Evolutionary conservation across 2,113 vertebrate genomes (phyloP).

Genomic region (Apodemus sylvaticus): DNA sequence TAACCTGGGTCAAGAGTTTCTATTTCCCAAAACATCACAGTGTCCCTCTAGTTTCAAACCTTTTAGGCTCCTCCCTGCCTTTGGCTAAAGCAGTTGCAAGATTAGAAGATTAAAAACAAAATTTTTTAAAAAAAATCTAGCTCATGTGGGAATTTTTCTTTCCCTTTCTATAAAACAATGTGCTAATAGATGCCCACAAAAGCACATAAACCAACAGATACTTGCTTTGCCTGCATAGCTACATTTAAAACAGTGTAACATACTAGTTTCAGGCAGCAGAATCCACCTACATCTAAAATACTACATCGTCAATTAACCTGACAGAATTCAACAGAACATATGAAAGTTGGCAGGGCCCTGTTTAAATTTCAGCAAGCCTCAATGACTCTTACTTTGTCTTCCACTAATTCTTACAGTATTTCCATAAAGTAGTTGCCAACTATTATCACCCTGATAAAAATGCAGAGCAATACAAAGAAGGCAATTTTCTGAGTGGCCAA

Average conservation of each 20-base stretch:
- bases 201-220: background rate
- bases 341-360: background rate
- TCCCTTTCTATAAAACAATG: constrained; percentile 41
- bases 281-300: constrained; percentile 40
- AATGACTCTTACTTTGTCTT: background rate
- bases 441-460: constrained; percentile 21
- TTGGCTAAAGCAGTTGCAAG: constrained; percentile 56
- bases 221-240: background rate
- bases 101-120: constrained; percentile 53
- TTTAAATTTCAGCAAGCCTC: background rate
- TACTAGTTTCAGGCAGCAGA: background rate
- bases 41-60: constrained; percentile 68
- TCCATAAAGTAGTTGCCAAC: constrained; percentile 14
- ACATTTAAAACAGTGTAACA: constrained; percentile 35
- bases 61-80: constrained; percentile 26
- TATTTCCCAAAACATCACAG: constrained; percentile 67
- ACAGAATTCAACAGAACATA: constrained; percentile 1
- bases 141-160: constrained; percentile 31
- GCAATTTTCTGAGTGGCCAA: constrained; percentile 11
- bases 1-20: constrained; percentile 63
- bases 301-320: background rate
- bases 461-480: constrained; percentile 1
- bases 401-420: constrained; percentile 28
- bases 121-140: background rate
- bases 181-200: constrained; percentile 37